A percentile compares a stretch with the other conserved stretches of the same genome.
These are phyloP conservation scores for Scaptodrosophila lebanonensis DNA, from an alignment of 1,140 invertebrate species.

Conservation along the genomic window DNA sequence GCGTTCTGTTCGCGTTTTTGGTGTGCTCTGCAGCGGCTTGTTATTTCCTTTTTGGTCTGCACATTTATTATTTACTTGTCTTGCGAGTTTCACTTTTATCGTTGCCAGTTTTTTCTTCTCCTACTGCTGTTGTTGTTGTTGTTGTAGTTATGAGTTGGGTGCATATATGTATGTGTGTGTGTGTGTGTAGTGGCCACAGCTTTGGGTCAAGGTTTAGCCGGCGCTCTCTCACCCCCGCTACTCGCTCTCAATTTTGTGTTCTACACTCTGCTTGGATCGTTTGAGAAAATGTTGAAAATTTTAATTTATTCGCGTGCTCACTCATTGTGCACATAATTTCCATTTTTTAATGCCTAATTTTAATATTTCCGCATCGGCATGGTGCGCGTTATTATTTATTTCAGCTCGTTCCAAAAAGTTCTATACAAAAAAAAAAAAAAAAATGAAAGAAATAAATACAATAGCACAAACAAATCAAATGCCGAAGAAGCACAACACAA, in stretches of 20 bases:
- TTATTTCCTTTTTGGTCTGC: slow-evolving; percentile 42
- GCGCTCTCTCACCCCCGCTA: not conserved
- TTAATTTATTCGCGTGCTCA: slow-evolving; percentile 40
- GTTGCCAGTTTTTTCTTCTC: slow-evolving; percentile 15
- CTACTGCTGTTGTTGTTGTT: slow-evolving; percentile 12
- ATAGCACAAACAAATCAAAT: not conserved
- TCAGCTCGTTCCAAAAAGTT: slow-evolving; percentile 23
- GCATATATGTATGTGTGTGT: slow-evolving; percentile 26
- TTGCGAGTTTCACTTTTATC: slow-evolving; percentile 50
- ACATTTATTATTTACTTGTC: slow-evolving; percentile 35
- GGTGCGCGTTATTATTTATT: slow-evolving; percentile 35
- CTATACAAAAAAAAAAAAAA: not conserved
- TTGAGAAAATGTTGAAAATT: slow-evolving; percentile 30
- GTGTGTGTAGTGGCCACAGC: slow-evolving; percentile 17
- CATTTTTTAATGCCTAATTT: slow-evolving; percentile 36
- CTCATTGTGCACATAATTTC: no score
- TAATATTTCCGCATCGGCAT: slow-evolving; percentile 39
- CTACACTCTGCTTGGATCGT: slow-evolving; percentile 11
- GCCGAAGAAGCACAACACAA: slow-evolving; percentile 8
- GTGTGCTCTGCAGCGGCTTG: slow-evolving; percentile 17
- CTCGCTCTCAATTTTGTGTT: not conserved
- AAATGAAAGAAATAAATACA: not conserved
- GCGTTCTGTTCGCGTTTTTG: slow-evolving; percentile 13
- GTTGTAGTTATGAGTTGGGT: slow-evolving; percentile 7
- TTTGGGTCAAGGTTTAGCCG: slow-evolving; percentile 45